A percentile compares a stretch with the other conserved stretches of the same genome.
phyloP scores from a whole-genome alignment of 2,797 vertebrate species.

The Protonibea diacanthus region DNA sequence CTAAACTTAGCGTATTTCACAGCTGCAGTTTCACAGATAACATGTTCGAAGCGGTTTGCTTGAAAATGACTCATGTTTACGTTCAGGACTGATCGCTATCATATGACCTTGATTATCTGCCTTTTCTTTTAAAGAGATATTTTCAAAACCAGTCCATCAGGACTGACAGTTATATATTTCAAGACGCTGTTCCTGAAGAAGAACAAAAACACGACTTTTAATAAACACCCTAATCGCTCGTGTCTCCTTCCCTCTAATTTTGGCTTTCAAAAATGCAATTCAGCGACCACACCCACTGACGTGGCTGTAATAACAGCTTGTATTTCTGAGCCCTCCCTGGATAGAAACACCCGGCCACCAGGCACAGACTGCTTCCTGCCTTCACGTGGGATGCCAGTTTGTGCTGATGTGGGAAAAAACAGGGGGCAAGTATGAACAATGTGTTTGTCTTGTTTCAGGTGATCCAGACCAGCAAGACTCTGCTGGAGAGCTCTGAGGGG shows the following conservation, averaged over 20 bases:
- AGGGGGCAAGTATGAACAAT: slow-evolving; percentile 35
- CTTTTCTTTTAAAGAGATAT: slow-evolving; percentile 20
- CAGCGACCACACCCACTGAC: slow-evolving; percentile 59
- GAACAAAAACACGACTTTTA: slow-evolving; percentile 40
- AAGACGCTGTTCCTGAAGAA: background rate
- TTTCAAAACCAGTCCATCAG: slow-evolving; percentile 1
- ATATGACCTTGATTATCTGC: slow-evolving; percentile 27
- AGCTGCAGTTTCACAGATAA: slow-evolving; percentile 63
- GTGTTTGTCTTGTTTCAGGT: slow-evolving; percentile 84
- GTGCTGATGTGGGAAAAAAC: slow-evolving; percentile 36
- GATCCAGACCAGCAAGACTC: slow-evolving; percentile 92
- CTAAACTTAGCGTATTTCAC: slow-evolving; percentile 57
- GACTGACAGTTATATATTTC: slow-evolving; percentile 8
- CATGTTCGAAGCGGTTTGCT: slow-evolving; percentile 10
- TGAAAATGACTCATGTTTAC: slow-evolving; percentile 43
- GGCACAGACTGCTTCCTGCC: slow-evolving; percentile 32
- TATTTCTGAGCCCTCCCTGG: slow-evolving; percentile 50
- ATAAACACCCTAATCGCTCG: slow-evolving; percentile 60
- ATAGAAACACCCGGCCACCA: slow-evolving; percentile 48
- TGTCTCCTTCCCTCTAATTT: slow-evolving; percentile 72
- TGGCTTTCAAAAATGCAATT: slow-evolving; percentile 52
- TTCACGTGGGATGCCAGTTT: slow-evolving; percentile 45
- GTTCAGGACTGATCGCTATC: slow-evolving; percentile 7
- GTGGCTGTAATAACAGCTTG: slow-evolving; percentile 66
- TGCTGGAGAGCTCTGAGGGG: slow-evolving; percentile 91